Conservation (phyloP, 1,140 invertebrate genomes). For the Drosophila funebris region DNA sequence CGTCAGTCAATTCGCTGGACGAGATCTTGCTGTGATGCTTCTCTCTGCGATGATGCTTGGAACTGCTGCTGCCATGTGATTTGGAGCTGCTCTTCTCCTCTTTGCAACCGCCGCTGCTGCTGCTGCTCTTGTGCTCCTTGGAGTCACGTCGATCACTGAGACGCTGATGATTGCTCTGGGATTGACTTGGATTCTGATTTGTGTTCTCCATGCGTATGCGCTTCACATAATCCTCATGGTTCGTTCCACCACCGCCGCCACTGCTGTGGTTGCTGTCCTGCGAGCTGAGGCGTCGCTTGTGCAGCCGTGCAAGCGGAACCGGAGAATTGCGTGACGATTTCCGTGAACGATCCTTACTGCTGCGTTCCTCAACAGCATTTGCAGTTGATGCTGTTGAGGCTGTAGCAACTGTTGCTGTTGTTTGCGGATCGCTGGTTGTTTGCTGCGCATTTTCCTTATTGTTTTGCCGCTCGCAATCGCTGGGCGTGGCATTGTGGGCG, state of each 20-base stretch:
- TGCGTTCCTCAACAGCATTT: neutral
- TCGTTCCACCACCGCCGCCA: constrained; percentile 25
- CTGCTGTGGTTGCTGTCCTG: constrained; percentile 88
- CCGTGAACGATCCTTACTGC: constrained; percentile 59
- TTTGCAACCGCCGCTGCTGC: constrained; percentile 33
- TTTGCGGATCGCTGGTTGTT: constrained; percentile 22
- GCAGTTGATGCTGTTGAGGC: constrained; percentile 4
- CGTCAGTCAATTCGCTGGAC: constrained; percentile 25
- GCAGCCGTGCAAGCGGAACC: constrained; percentile 84
- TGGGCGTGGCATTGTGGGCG: constrained; percentile 45
- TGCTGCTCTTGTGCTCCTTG: constrained; percentile 86
- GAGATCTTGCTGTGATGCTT: constrained; percentile 57
- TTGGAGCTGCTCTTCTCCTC: constrained; percentile 64
- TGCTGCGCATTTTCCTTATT: constrained; percentile 82
- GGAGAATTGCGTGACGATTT: constrained; percentile 85
- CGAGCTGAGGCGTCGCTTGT: constrained; percentile 90
- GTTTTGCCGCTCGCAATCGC: constrained; percentile 60
- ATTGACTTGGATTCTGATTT: constrained; percentile 24
- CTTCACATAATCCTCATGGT: constrained; percentile 87
- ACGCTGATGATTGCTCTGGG: constrained; percentile 57
- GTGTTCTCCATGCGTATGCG: constrained; percentile 87
- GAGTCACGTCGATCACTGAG: constrained; percentile 88
- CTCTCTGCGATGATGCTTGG: constrained; percentile 63
- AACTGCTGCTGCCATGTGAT: constrained; percentile 49
- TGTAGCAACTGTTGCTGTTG: constrained; percentile 1